phyloP scores from a whole-genome alignment of 2,113 vertebrate species.

The Heliornis fulica region DNA sequence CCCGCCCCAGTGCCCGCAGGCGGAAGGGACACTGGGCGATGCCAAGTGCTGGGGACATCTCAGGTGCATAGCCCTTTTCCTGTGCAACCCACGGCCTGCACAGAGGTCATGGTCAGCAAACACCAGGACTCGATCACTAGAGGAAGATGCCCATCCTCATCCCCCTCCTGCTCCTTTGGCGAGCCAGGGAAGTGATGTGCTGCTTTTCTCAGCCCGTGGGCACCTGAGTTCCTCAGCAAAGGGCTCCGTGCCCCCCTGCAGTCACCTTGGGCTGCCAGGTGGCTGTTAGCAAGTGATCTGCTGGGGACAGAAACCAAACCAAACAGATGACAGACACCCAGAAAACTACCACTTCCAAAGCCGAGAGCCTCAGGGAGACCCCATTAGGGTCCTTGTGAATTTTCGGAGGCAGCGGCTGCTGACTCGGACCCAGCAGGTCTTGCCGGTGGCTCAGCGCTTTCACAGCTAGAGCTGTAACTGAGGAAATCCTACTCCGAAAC shows the following conservation, averaged over 20 bases:
- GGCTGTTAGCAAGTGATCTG: not conserved
- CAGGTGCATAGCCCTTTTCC: not conserved
- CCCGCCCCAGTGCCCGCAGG: not conserved
- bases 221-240: not conserved
- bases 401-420: not conserved
- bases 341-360: not conserved
- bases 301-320: not conserved
- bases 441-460: not conserved
- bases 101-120: not conserved
- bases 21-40: not conserved
- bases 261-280: not conserved
- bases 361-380: not conserved
- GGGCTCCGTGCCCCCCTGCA: not conserved
- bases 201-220: not conserved
- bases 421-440: not conserved
- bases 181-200: not conserved
- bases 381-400: not conserved
- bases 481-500: not conserved
- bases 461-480: not conserved
- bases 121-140: not conserved
- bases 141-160: not conserved
- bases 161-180: not conserved
- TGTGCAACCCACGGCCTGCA: accelerated
- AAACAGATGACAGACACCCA: not conserved
- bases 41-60: not conserved